Evolutionary conservation across 2,888 invertebrate genomes (phyloP).

Genomic region (Andrena chrysosceles): DNA sequence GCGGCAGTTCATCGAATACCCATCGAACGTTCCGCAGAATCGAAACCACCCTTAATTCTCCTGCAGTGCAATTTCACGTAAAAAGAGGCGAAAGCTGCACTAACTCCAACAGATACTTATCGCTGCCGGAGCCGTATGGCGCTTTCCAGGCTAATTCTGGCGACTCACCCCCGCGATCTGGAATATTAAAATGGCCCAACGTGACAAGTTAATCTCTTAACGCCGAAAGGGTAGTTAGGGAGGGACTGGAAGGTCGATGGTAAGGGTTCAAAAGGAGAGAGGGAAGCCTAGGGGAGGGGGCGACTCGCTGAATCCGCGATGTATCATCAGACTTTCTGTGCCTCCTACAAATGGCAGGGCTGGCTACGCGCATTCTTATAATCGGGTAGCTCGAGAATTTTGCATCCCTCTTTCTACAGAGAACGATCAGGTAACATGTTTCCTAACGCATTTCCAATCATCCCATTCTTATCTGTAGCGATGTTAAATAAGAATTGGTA

Average conservation of each 20-base stretch:
- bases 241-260: slow-evolving; percentile 56
- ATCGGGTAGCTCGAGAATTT: slow-evolving; percentile 29
- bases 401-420: slow-evolving; percentile 8
- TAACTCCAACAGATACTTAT: slow-evolving; percentile 72
- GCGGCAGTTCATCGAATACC: slow-evolving; percentile 39
- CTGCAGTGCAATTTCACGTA: slow-evolving; percentile 19
- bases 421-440: not conserved
- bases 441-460: not conserved
- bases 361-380: slow-evolving; percentile 54
- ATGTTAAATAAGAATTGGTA: no score
- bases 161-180: slow-evolving; percentile 69
- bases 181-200: slow-evolving; percentile 78
- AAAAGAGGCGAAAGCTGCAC: slow-evolving; percentile 39
- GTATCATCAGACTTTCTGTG: slow-evolving; percentile 71
- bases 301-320: slow-evolving; percentile 64
- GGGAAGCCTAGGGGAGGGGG: slow-evolving; percentile 40
- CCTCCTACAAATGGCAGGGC: slow-evolving; percentile 68
- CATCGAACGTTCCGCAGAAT: slow-evolving; percentile 28
- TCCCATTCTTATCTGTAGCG: no score
- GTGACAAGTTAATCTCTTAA: slow-evolving; percentile 81
- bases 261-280: slow-evolving; percentile 63
- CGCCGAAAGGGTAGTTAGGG: slow-evolving; percentile 69
- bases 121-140: slow-evolving; percentile 62
- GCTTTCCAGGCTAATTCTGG: slow-evolving; percentile 68
- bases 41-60: slow-evolving; percentile 37